Base-by-base conservation (phyloP, 1,140 invertebrate genomes). In the Drosophila littoralis region DNA sequence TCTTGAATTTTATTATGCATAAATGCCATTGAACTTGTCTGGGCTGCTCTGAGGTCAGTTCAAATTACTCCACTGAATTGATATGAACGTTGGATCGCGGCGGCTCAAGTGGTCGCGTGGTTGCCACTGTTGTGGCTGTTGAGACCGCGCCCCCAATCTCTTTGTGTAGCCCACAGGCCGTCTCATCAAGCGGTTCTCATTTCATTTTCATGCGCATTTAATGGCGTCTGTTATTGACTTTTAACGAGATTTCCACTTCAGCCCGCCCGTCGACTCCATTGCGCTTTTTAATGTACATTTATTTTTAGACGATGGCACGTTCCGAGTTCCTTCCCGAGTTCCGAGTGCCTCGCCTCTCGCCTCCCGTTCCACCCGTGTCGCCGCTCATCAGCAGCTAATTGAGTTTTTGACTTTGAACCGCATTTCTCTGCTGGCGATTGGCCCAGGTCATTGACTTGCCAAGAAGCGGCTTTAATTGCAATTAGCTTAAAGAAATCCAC, bases 191-290 rank as follows among this genome's bases (percentile, higher is more conserved):
- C 68, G 76, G 32, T 84, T 79, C 79, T 88, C 85, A 84, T 89
- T 88, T 89, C 82, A 89, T 80, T 88, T 89, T 88, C 80, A 84
- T 89, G 84, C 80, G 73, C 83, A 73, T 88, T 86, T 89, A 84
- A 88, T 88, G 84, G 85, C 77, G 84, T 88, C 84, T 89, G 84
- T 89, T 88, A 90, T 88, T 89, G 84, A 82, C 84, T 88, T 88
- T 89, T 89, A 89, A 89, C 81, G 71, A 89, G 85, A 89, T 89
- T 89, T 89, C 81, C 81, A 81, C 84, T 84, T 73, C 73, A 75
- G 22, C 15, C 58, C 71, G 6, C 65, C 60, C 54, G 48, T 40
- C 57, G 58, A 69, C 61, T 77, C 76, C 67, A 64, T 69, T 55
- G 64, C 61, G 43, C 42, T 33, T 64, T 64, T 54, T 43, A 32